Conservation (phyloP, 2,797 vertebrate genomes). For the Rhinella marina region DNA sequence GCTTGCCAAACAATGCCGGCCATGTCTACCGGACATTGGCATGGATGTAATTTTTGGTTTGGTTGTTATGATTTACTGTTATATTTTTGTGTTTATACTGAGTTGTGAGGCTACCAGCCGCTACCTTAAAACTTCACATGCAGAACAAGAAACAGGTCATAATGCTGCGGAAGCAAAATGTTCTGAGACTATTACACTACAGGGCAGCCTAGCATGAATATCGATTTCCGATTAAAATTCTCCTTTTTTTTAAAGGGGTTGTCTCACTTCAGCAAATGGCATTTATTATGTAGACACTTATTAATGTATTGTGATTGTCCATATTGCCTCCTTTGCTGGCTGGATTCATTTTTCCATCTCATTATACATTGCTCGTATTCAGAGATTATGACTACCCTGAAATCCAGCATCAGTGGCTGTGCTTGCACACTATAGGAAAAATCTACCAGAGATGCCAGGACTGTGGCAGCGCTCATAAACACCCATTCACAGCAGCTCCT, state of each 20-base stretch:
- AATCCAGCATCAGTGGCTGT: too few relatives aligned
- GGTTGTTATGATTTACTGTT: not conserved
- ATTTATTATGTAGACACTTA: too few relatives aligned
- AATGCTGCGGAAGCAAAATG: not conserved
- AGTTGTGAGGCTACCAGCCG: not conserved
- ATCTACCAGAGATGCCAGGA: too few relatives aligned
- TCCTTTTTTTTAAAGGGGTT: not conserved
- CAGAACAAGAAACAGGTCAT: not conserved
- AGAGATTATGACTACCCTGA: too few relatives aligned
- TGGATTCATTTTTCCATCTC: too few relatives aligned
- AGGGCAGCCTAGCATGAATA: not conserved
- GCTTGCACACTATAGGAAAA: too few relatives aligned
- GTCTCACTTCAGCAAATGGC: too few relatives aligned
- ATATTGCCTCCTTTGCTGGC: too few relatives aligned
- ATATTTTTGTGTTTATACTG: not conserved
- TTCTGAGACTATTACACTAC: not conserved
- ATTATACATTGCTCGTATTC: too few relatives aligned
- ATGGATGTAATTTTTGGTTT: not conserved
- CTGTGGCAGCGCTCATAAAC: too few relatives aligned
- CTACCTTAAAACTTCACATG: not conserved
- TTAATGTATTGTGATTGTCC: too few relatives aligned
- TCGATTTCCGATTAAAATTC: not conserved
- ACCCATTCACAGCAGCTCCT: too few relatives aligned
- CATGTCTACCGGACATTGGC: not conserved
- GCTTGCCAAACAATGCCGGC: not conserved